These are phyloP conservation scores for Limonius californicus DNA, from an alignment of 1,140 invertebrate species.

Conservation along the genomic window DNA sequence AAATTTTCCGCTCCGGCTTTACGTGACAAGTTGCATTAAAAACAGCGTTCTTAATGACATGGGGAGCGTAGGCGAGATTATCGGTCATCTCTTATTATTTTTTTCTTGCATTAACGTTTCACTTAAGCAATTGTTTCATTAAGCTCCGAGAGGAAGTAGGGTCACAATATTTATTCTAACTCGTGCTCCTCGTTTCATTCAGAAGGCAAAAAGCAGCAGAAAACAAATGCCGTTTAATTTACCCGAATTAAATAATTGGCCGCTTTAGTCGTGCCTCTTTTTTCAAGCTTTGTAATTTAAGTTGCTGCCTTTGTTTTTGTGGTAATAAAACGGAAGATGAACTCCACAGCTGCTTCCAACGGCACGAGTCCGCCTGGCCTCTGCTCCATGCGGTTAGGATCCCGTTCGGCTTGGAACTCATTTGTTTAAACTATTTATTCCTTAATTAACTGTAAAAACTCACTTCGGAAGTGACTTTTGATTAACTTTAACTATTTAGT, in stretches of 20 bases:
- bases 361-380: slow-evolving; percentile 8
- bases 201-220: slow-evolving; percentile 17
- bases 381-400: not conserved
- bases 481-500: too few relatives aligned
- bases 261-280: slow-evolving; percentile 1
- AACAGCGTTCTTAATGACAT: not conserved
- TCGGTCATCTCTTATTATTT: slow-evolving; percentile 7
- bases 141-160: slow-evolving; percentile 15
- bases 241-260: slow-evolving; percentile 17
- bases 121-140: slow-evolving; percentile 17
- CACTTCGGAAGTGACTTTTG: too few relatives aligned
- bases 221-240: slow-evolving; percentile 19
- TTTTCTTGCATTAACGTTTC: slow-evolving; percentile 5
- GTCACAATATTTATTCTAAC: slow-evolving; percentile 19
- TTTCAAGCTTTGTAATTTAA: slow-evolving; percentile 13
- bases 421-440: not conserved
- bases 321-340: slow-evolving; percentile 11
- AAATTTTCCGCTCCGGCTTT: too few relatives aligned
- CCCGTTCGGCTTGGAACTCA: not conserved
- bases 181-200: slow-evolving; percentile 17
- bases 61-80: slow-evolving; percentile 8
- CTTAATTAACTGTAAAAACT: not conserved
- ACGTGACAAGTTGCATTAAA: slow-evolving; percentile 1
- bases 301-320: slow-evolving; percentile 6
- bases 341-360: not conserved